Conservation (phyloP, 1,140 invertebrate species). For the Tribolium madens region DNA sequence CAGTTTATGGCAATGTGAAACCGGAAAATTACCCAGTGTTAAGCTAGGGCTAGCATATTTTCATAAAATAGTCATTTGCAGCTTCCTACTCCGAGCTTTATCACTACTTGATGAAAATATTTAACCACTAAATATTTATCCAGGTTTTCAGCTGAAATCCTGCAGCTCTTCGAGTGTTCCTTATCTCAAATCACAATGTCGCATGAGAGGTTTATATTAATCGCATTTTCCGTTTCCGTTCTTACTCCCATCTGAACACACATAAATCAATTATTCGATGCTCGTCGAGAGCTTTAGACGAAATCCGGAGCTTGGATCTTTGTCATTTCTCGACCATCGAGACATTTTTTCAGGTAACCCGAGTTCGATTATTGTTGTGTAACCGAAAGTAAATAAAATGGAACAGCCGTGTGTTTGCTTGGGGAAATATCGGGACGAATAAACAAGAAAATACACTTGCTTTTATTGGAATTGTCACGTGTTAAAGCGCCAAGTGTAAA, state of each 20-base stretch:
- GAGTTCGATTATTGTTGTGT: neutral
- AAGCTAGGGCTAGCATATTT: too few relatives aligned
- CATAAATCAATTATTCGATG: slow-evolving; percentile 8
- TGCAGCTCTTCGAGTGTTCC: neutral
- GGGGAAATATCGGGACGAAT: neutral
- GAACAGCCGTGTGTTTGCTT: neutral
- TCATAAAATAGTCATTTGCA: too few relatives aligned
- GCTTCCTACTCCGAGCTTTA: too few relatives aligned
- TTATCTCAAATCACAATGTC: neutral
- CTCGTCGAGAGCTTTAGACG: neutral
- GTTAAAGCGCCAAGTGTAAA: neutral
- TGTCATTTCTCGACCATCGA: too few relatives aligned
- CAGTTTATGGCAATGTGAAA: too few relatives aligned
- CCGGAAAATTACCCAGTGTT: too few relatives aligned
- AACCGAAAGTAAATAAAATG: neutral
- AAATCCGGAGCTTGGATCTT: neutral
- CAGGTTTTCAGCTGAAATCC: too few relatives aligned
- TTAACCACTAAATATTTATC: too few relatives aligned
- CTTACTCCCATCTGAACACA: neutral
- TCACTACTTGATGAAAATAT: too few relatives aligned
- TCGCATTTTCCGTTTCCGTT: slow-evolving; percentile 4
- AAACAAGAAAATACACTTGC: slow-evolving; percentile 5
- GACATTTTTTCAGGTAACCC: neutral
- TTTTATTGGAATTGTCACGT: slow-evolving; percentile 6
- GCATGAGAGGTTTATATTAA: neutral